Base-by-base conservation (phyloP, 2,888 invertebrate genomes). In the Prenolepis imparis region DNA sequence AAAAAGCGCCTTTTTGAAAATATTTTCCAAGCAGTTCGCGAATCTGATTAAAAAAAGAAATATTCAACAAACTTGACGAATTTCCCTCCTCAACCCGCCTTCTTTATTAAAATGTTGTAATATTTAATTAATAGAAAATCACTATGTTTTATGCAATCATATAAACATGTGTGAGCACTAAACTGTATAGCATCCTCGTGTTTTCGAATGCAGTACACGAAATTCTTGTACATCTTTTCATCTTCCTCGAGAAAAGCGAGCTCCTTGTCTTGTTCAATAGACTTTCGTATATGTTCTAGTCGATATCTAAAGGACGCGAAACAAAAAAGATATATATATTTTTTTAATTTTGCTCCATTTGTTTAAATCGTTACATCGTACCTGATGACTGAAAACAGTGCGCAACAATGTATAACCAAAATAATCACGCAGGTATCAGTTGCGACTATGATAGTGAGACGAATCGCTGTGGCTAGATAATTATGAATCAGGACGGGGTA, bases 331-430 rank as follows among this genome's bases (percentile, higher is more conserved):
- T 52, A 63, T 11, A 15, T n/a, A n/a, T n/a, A n/a, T 28, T 28
- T 6, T 6, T 32, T 59, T 18, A 3, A 0, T 11, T 70, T 61
- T 28, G 1, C 11, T 36, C 8, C 15, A 1, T 18, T 52, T 0
- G 2, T 61, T 52, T 11, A 24, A 28, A 44, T 57, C n/a, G 12
- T 78, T 32, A 21, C 1, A 24, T 59, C 32, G 12, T 77, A 91
- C 91, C 90, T 89, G n/a, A 91, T 73, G 8, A 91, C 75, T 12
- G 86, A 74, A 67, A 91, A 89, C 64, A 87, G 57, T 11, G 82
- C 87, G 59, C 91, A 91, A 12, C 87, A 89, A 72, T 91, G 90
- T 44, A 88, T 89, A 18, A 90, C 89, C 41, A 89, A 87, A 18
- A 87, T 84, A 84, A 88, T 85, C 8, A 87, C 73, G 70, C 87